Evolutionary conservation across 1,140 invertebrate species (phyloP), one percentile per base, ranked within the genome.

Genomic region (Aphelenchoides fujianensis): DNA sequence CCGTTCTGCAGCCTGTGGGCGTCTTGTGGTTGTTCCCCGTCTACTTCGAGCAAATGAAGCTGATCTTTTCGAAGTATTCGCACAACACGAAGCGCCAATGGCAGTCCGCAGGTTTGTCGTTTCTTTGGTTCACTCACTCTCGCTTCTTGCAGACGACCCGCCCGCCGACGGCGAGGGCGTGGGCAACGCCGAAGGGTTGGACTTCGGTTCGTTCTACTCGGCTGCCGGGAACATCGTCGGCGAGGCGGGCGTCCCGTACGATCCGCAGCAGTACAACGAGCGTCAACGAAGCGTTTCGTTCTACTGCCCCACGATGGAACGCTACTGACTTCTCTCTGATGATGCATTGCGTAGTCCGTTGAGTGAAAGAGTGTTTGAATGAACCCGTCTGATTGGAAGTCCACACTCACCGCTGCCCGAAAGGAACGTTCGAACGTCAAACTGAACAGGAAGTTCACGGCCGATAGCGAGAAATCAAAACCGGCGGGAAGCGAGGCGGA

Each of bases 201-300:
- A 74, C 41, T 74, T 74, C 62, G 72, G 72, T 19, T 59, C 48
- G 23, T 74, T 48, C n/a, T 71, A 74, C 62, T 74, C 72, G 19
- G 71, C n/a, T 59, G 69, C 62, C 5, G 74, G 74, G 19, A 75
- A 75, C 37, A 74, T 75, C 9, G 68, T 75, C 63, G 74, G 74
- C 30, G 74, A 75, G 59, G 75, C 75, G 12, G 74, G 74, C 16
- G 35, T 75, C 12, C 74, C 74, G 19, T 77, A 70, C 32, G 76
- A 19, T 7, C 5, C 7, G 55, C 12, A 78, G 68, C 28, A 77
- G 19, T 55, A 75, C 36, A 75, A 74, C 12, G 69, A 74, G 27
- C 59, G 48, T 68, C 74, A 75, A 35, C 53, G 69, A 2, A 64
- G 53, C 48, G 69, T 75, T 28, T 75, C 74, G 3, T 75, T 77